Conservation (phyloP, 2,113 vertebrate species). For the Proterorhinus semilunaris region DNA sequence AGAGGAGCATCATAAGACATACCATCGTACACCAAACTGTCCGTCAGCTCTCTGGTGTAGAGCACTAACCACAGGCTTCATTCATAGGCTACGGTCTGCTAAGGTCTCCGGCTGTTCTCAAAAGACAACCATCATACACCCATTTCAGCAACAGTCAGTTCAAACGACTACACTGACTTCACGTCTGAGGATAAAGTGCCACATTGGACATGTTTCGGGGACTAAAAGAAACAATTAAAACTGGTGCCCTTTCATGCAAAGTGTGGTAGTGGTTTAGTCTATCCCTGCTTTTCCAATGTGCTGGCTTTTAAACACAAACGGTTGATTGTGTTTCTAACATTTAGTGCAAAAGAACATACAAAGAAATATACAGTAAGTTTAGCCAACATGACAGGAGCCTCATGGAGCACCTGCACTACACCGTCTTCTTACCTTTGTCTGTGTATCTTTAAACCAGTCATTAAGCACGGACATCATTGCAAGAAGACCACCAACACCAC, state of each 20-base stretch:
- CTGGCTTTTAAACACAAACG: constrained; percentile 64
- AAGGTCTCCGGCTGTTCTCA: constrained; percentile 62
- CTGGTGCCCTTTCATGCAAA: constrained; percentile 65
- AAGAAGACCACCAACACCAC: constrained; percentile 26
- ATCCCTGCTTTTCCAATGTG: constrained; percentile 42
- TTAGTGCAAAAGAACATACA: constrained; percentile 76
- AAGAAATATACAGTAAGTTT: constrained; percentile 51
- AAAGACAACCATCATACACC: constrained; percentile 64
- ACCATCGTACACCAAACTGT: constrained; percentile 14
- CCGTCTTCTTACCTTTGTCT: constrained; percentile 8
- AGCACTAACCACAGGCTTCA: constrained; percentile 24
- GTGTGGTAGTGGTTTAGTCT: constrained; percentile 54
- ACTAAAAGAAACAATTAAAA: constrained; percentile 36
- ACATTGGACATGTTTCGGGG: constrained; percentile 45
- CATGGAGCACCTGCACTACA: constrained; percentile 13
- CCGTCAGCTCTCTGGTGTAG: constrained; percentile 56
- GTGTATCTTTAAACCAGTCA: constrained; percentile 10
- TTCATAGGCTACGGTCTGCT: constrained; percentile 32
- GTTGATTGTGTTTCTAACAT: constrained; percentile 71
- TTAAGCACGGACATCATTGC: constrained; percentile 4
- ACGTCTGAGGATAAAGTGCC: constrained; percentile 66
- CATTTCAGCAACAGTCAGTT: constrained; percentile 19
- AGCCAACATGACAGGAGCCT: constrained; percentile 33
- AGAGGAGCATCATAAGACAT: constrained; percentile 68
- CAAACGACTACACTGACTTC: constrained; percentile 42